A percentile compares a stretch with the other conserved stretches of the same genome.
Evolutionary conservation across 2,113 vertebrate species (phyloP).

Genomic region (Arothron firmamentum): DNA sequence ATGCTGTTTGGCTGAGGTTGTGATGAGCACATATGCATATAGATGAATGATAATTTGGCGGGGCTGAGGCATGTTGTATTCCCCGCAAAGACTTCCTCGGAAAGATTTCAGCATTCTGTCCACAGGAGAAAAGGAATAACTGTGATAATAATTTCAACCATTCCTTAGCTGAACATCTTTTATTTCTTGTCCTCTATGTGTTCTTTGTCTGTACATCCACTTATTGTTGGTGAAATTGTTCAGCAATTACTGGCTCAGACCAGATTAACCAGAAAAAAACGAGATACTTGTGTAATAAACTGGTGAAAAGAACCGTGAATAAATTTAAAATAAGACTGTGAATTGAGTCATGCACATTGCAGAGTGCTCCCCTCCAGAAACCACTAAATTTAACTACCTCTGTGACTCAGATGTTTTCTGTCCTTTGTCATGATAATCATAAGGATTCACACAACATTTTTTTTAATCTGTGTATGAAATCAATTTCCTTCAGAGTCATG

Average conservation of each 20-base stretch:
- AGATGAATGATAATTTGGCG: constrained; percentile 23
- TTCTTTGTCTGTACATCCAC: constrained; percentile 33
- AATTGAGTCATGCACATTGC: no score
- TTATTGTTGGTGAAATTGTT: constrained; percentile 28
- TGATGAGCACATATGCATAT: constrained; percentile 24
- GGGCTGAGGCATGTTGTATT: constrained; percentile 31
- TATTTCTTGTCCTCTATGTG: constrained; percentile 22
- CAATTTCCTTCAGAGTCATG: constrained; percentile 16
- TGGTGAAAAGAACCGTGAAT: constrained; percentile 4
- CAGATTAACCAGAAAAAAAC: constrained; percentile 11
- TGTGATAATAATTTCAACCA: constrained; percentile 66
- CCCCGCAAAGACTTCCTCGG: constrained; percentile 27
- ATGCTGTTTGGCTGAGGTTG: constrained; percentile 27
- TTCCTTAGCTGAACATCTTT: constrained; percentile 44
- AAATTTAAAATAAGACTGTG: no score
- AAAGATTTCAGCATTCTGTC: constrained; percentile 47
- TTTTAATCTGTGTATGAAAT: constrained; percentile 2
- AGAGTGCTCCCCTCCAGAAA: no score
- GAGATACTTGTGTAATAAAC: neutral
- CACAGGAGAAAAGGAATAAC: constrained; percentile 45
- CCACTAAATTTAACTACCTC: no score
- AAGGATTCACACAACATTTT: neutral
- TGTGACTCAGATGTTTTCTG: no score
- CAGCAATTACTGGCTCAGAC: constrained; percentile 11
- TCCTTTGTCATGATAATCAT: no score